Conservation (phyloP, 2,797 vertebrate species). For the Coluber constrictor region DNA sequence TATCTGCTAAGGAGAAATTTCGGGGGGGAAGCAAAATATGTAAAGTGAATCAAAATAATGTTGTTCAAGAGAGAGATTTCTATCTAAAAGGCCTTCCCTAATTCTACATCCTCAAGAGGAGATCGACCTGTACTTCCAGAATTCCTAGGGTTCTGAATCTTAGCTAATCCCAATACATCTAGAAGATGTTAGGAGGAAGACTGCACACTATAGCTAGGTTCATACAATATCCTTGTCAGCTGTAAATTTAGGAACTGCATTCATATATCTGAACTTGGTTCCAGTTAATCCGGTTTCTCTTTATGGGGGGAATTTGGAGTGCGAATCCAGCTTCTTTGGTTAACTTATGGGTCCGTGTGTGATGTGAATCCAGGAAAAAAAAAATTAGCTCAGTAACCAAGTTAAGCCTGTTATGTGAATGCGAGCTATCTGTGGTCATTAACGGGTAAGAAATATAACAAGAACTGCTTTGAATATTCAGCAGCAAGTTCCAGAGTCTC, state of each 20-base stretch:
- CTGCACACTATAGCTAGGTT: neutral
- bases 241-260: neutral
- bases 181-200: neutral
- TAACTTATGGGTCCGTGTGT: neutral
- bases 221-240: neutral
- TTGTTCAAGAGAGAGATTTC: neutral
- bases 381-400: neutral
- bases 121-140: neutral
- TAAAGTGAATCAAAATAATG: neutral
- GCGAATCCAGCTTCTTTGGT: neutral
- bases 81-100: neutral
- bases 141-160: neutral
- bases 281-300: neutral
- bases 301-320: neutral
- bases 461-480: too few species aligned
- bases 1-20: neutral
- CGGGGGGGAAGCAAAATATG: fast-evolving
- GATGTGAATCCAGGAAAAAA: neutral
- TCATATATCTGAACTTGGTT: neutral
- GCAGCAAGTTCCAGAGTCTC: neutral
- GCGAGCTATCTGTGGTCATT: neutral
- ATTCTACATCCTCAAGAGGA: neutral
- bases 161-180: neutral
- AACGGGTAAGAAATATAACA: neutral
- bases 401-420: neutral